Conservation (phyloP, 2,797 vertebrate species). For the Bovichtus diacanthus region DNA sequence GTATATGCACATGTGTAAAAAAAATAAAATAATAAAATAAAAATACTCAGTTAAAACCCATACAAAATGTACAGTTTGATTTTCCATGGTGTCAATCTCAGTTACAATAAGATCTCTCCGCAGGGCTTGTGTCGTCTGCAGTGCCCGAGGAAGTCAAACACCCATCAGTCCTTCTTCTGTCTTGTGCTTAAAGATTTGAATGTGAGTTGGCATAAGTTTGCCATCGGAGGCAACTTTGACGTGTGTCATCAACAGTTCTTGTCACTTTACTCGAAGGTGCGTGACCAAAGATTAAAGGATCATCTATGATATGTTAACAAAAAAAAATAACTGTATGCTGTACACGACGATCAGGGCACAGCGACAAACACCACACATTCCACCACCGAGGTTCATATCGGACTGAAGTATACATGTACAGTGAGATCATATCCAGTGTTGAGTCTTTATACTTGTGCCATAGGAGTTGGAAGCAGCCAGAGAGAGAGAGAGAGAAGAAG, state of each 20-base stretch:
- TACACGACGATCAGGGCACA: slow-evolving; percentile 43
- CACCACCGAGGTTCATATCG: slow-evolving; percentile 27
- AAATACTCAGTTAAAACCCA: no score
- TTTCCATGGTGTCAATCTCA: slow-evolving; percentile 38
- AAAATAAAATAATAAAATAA: slow-evolving; percentile 75
- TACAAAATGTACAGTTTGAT: slow-evolving; percentile 69
- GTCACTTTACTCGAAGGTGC: slow-evolving; percentile 21
- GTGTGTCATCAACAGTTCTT: slow-evolving; percentile 6
- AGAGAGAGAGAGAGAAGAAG: slow-evolving; percentile 2
- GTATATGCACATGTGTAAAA: slow-evolving; percentile 50
- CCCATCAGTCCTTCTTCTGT: slow-evolving; percentile 27
- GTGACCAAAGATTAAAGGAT: slow-evolving; percentile 42
- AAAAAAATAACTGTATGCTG: slow-evolving; percentile 37
- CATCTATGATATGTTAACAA: slow-evolving; percentile 35
- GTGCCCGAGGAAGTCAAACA: slow-evolving; percentile 31
- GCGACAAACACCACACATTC: slow-evolving; percentile 40
- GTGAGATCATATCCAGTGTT: slow-evolving; percentile 32
- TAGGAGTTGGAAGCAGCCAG: slow-evolving; percentile 50
- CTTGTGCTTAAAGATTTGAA: slow-evolving; percentile 76
- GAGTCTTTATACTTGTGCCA: slow-evolving; percentile 55
- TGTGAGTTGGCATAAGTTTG: slow-evolving; percentile 44
- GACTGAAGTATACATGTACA: slow-evolving; percentile 34
- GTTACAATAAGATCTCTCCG: slow-evolving; percentile 17
- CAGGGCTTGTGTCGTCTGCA: slow-evolving; percentile 13
- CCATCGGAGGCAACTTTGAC: slow-evolving; percentile 33